Percentiles rank a stretch among this genome's conserved stretches.
Conservation (phyloP, 2,888 invertebrate species). For the Leucozona laternaria region DNA sequence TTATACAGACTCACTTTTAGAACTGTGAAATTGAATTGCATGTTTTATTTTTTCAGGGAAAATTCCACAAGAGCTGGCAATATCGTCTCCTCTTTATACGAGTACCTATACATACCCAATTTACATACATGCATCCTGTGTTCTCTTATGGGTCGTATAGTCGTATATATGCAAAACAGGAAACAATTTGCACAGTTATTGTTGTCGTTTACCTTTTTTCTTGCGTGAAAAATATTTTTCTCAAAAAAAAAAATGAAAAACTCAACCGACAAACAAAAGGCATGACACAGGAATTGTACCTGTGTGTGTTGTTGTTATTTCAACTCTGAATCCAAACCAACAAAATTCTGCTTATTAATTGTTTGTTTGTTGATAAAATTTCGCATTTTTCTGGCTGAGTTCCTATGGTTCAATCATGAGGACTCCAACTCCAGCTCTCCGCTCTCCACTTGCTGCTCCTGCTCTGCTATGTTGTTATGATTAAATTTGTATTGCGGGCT, state of each 20-base stretch:
- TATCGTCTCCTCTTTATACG: neutral
- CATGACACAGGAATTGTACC: conserved; percentile 23
- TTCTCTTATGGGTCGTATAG: neutral
- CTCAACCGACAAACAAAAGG: conserved; percentile 33
- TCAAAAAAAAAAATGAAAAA: neutral
- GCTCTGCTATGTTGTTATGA: conserved; percentile 2
- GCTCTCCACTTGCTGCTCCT: neutral
- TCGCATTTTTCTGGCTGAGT: conserved; percentile 47
- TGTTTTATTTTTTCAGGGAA: too few species aligned
- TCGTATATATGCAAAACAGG: conserved; percentile 36
- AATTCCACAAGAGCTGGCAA: conserved; percentile 14
- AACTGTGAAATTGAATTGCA: too few species aligned
- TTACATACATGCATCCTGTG: neutral
- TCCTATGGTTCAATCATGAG: conserved; percentile 12
- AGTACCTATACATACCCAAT: too few species aligned
- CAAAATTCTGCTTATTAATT: conserved; percentile 18
- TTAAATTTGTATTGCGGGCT: conserved; percentile 20
- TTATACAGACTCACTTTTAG: too few species aligned
- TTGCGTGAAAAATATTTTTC: conserved; percentile 46
- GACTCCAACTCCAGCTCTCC: neutral
- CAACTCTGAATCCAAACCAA: neutral
- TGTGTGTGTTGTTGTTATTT: conserved; percentile 1
- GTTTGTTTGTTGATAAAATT: conserved; percentile 51
- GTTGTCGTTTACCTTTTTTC: conserved; percentile 7
- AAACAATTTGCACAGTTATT: conserved; percentile 49